Percentiles rank a stretch among this genome's conserved stretches.
phyloP scores from a whole-genome alignment of 1,140 invertebrate species.

The Hycleus cichorii region DNA sequence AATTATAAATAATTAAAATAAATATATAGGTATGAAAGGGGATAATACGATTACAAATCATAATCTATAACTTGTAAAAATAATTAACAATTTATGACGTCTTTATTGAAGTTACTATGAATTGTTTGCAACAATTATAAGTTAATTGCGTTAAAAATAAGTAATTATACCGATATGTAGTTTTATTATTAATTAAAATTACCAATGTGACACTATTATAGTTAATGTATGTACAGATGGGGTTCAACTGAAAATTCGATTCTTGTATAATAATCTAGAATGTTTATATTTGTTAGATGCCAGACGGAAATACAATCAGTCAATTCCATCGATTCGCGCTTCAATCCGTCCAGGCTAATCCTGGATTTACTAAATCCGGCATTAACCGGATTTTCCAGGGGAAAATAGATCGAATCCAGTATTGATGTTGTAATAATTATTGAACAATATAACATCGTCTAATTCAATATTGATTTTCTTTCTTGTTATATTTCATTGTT shows the following conservation, averaged over 20 bases:
- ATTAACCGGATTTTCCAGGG: constrained; percentile 21
- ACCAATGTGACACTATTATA: no score
- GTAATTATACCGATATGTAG: no score
- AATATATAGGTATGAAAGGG: no score
- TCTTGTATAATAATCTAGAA: no score
- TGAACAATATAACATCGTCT: not conserved
- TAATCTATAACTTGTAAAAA: not conserved
- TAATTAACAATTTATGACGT: constrained; percentile 9
- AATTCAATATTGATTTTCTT: not conserved
- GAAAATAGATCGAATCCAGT: constrained; percentile 24
- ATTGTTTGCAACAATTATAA: not conserved
- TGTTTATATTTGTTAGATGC: no score
- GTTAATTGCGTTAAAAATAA: no score
- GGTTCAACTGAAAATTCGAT: no score
- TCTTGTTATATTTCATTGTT: no score
- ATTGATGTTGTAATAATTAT: constrained; percentile 11
- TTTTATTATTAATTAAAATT: no score
- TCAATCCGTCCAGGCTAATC: constrained; percentile 23
- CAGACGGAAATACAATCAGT: not conserved
- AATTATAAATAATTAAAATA: no score
- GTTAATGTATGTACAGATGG: no score
- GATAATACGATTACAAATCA: no score
- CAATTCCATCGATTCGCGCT: constrained; percentile 20
- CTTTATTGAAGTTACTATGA: constrained; percentile 3
- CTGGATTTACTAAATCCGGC: constrained; percentile 27